Evolutionary conservation across 2,797 vertebrate genomes (phyloP).

Genomic region (Falco novaeseelandiae): DNA sequence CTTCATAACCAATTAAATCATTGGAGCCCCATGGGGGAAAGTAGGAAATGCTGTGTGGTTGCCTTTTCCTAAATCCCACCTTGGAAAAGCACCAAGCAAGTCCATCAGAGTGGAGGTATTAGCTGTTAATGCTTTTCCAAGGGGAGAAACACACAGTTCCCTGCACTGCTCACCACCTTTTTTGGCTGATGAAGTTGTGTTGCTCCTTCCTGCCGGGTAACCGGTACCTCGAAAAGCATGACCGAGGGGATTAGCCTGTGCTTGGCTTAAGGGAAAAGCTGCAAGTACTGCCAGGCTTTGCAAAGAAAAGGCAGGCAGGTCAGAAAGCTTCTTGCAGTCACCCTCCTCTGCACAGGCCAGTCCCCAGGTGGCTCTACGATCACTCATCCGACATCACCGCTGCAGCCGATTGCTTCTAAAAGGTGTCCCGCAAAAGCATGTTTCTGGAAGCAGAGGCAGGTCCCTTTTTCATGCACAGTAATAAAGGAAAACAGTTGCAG

Average conservation of each 20-base stretch:
- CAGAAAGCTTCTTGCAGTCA: not conserved
- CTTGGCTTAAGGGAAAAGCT: not conserved
- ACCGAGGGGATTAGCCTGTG: not conserved
- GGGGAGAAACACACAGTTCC: not conserved
- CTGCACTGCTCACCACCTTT: not conserved
- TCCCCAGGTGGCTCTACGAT: not conserved
- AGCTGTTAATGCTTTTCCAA: not conserved
- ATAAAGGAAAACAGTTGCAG: conserved; percentile 29
- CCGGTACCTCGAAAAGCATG: not conserved
- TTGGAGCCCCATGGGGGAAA: not conserved
- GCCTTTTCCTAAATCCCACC: conserved; percentile 46
- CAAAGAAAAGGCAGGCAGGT: not conserved
- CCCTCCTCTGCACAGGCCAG: not conserved
- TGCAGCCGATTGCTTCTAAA: not conserved
- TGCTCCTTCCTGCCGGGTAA: not conserved
- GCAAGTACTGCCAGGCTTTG: not conserved
- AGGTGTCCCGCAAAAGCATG: not conserved
- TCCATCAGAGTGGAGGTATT: not conserved
- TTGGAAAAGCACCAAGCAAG: conserved; percentile 29
- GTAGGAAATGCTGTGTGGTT: not conserved
- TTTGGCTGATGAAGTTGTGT: not conserved
- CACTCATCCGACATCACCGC: accelerated
- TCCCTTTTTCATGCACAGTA: not conserved
- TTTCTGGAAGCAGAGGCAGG: not conserved
- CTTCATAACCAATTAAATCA: conserved; percentile 48